Evolutionary conservation across 2,113 vertebrate genomes (phyloP).

Genomic region (Baryphthengus martii): DNA sequence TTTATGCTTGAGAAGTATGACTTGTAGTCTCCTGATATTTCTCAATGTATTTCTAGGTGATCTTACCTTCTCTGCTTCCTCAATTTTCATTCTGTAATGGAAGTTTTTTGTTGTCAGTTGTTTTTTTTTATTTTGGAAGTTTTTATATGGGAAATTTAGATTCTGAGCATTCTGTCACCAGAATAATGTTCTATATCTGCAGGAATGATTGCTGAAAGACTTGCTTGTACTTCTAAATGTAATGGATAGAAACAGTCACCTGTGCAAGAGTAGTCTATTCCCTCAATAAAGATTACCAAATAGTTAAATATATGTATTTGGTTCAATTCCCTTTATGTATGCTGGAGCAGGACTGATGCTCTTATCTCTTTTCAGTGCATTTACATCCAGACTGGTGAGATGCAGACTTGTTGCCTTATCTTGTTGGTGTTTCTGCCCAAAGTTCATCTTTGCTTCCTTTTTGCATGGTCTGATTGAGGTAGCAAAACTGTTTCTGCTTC

Average conservation of each 20-base stretch:
- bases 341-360: not conserved
- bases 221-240: not conserved
- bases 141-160: not conserved
- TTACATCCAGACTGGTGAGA: not conserved
- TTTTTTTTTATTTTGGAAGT: not conserved
- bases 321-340: not conserved
- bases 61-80: not conserved
- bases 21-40: not conserved
- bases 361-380: not conserved
- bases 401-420: not conserved
- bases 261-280: not conserved
- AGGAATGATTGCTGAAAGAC: not conserved
- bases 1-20: not conserved
- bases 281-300: not conserved
- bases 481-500: not conserved
- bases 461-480: rapidly evolving
- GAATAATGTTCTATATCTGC: not conserved
- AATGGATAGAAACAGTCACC: not conserved
- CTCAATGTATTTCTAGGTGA: not conserved
- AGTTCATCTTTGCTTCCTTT: not conserved
- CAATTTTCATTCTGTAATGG: not conserved
- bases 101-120: not conserved
- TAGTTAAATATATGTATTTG: not conserved
- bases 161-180: not conserved
- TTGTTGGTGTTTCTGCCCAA: not conserved